These are phyloP conservation scores for Lagenorhynchus albirostris DNA, from an alignment of 2,113 vertebrate species.

Conservation along the genomic window DNA sequence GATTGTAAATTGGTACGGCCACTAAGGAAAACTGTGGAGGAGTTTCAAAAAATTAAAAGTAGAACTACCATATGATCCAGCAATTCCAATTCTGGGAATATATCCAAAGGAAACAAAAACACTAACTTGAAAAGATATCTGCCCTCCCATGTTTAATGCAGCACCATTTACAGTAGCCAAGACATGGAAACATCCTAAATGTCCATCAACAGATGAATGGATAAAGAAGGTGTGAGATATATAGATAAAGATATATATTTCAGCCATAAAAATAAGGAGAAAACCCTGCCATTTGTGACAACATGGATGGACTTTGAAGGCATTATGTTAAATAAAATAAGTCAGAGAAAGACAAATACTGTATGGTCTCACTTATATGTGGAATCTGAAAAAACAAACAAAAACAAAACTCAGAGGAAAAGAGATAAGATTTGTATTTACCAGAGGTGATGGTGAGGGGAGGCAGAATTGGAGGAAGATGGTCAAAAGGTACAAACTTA, in stretches of 20 bases:
- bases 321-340: too few species aligned
- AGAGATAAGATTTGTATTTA: background rate
- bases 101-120: background rate
- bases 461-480: background rate
- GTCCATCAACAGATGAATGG: background rate
- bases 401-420: background rate
- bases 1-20: background rate
- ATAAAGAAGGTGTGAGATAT: too few species aligned
- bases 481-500: background rate
- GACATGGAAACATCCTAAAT: background rate
- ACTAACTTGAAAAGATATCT: background rate
- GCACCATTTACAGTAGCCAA: background rate
- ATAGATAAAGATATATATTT: too few species aligned
- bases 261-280: too few species aligned
- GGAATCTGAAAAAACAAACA: background rate
- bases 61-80: background rate
- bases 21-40: background rate
- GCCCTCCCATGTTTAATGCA: background rate
- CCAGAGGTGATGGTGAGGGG: background rate
- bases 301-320: too few species aligned
- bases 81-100: background rate
- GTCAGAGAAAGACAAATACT: too few species aligned
- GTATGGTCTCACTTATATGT: background rate
- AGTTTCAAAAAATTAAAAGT: background rate
- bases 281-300: too few species aligned